Conservation (phyloP, 2,113 vertebrate species). For the Platichthys flesus region DNA sequence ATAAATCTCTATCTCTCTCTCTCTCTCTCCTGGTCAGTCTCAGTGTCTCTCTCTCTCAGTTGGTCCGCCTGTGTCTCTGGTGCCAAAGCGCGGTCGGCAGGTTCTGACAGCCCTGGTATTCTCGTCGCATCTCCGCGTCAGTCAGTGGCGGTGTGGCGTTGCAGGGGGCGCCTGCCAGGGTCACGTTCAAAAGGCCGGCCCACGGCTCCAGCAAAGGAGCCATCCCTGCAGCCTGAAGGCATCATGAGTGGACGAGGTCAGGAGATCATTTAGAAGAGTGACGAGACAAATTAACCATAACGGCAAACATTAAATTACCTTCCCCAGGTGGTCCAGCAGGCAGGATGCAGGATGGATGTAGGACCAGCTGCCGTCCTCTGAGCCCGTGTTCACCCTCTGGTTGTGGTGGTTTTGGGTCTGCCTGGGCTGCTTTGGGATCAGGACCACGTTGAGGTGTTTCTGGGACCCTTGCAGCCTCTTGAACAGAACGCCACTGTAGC, state of each 20-base stretch:
- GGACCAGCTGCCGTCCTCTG: slow-evolving; percentile 74
- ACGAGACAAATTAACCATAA: not conserved
- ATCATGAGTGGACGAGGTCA: not conserved
- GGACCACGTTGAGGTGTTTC: slow-evolving; percentile 82
- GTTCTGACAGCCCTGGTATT: slow-evolving; percentile 87
- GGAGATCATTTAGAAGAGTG: not conserved
- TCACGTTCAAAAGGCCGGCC: slow-evolving; percentile 80
- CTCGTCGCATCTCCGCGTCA: slow-evolving; percentile 79
- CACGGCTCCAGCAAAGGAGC: slow-evolving; percentile 65
- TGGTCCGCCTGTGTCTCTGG: slow-evolving; percentile 67
- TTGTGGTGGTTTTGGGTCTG: slow-evolving; percentile 48
- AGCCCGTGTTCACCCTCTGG: slow-evolving; percentile 33
- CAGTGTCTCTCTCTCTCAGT: slow-evolving; percentile 34
- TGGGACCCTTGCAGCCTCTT: slow-evolving; percentile 82
- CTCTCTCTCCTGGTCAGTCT: not conserved
- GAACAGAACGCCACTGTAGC: slow-evolving; percentile 80
- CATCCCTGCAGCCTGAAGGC: slow-evolving; percentile 60
- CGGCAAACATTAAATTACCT: slow-evolving; percentile 50
- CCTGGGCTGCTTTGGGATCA: slow-evolving; percentile 71
- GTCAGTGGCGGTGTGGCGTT: slow-evolving; percentile 83
- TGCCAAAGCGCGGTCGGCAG: slow-evolving; percentile 87
- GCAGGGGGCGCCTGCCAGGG: slow-evolving; percentile 83
- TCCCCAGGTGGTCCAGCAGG: slow-evolving; percentile 80
- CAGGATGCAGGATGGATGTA: slow-evolving; percentile 73
- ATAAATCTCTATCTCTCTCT: not conserved